A percentile compares a stretch with the other conserved stretches of the same genome.
Conservation (phyloP, 2,113 vertebrate genomes). For the Ptyas mucosa region DNA sequence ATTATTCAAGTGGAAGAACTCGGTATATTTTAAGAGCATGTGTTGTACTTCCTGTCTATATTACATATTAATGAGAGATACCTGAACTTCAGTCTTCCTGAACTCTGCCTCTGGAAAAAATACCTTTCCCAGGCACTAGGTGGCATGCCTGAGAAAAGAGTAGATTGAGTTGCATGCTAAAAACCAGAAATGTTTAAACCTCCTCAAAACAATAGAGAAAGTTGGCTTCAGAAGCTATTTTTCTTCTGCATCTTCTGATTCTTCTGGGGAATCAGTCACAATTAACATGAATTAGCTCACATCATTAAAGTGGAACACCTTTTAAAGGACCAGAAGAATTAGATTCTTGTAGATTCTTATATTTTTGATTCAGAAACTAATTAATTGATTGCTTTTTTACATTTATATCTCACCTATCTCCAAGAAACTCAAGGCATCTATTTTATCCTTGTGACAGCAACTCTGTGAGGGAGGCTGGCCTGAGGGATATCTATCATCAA, state of each 20-base stretch:
- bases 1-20: background rate
- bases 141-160: background rate
- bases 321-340: background rate
- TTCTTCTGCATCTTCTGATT: background rate
- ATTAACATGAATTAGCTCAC: background rate
- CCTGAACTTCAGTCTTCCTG: background rate
- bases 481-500: background rate
- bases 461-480: background rate
- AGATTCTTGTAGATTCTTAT: background rate
- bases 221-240: background rate
- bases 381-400: background rate
- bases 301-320: background rate
- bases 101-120: background rate
- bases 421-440: background rate
- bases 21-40: background rate
- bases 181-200: no score
- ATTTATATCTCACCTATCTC: background rate
- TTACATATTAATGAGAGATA: background rate
- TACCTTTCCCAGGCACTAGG: background rate
- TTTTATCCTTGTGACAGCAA: background rate
- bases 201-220: background rate
- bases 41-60: background rate
- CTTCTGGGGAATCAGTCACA: background rate
- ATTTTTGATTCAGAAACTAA: background rate
- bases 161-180: background rate